Percentiles rank a stretch among this genome's conserved stretches.
Conservation (phyloP, 2,888 invertebrate genomes). For the Eupithecia inturbata region DNA sequence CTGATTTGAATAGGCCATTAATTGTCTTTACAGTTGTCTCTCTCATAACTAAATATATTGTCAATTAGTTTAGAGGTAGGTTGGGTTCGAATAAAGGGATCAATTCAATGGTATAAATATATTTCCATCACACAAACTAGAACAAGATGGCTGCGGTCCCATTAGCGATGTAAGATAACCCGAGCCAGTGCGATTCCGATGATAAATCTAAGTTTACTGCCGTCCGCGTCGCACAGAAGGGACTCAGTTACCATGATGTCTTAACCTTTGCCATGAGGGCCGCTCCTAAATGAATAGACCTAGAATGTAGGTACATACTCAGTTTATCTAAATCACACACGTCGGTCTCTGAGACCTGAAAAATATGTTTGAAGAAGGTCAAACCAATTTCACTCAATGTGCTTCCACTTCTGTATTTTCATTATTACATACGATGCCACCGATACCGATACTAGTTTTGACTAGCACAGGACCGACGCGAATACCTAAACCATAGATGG, state of each 20-base stretch:
- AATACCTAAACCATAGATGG: background rate
- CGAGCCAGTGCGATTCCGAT: slow-evolving; percentile 23
- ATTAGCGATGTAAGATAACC: slow-evolving; percentile 19
- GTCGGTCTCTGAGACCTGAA: background rate
- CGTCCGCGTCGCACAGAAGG: slow-evolving; percentile 16
- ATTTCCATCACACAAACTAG: background rate
- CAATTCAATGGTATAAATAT: background rate
- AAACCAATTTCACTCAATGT: background rate
- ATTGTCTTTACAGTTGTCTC: too few species aligned
- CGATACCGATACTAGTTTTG: background rate
- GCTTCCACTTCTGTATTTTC: background rate
- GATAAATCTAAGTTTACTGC: slow-evolving; percentile 33
- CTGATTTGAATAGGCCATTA: too few species aligned
- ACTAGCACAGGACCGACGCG: background rate
- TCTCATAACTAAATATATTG: background rate
- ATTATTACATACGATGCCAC: background rate
- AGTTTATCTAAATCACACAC: background rate
- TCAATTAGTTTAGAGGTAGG: background rate
- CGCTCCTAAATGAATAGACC: background rate
- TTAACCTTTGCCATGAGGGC: background rate
- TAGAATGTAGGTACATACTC: slow-evolving; percentile 1
- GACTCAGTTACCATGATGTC: slow-evolving; percentile 23
- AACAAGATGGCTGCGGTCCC: slow-evolving; percentile 9
- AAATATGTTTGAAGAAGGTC: background rate
- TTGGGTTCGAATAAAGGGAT: background rate